These are phyloP conservation scores for Tachina grossa DNA, from an alignment of 2,888 invertebrate genomes.

Conservation along the genomic window DNA sequence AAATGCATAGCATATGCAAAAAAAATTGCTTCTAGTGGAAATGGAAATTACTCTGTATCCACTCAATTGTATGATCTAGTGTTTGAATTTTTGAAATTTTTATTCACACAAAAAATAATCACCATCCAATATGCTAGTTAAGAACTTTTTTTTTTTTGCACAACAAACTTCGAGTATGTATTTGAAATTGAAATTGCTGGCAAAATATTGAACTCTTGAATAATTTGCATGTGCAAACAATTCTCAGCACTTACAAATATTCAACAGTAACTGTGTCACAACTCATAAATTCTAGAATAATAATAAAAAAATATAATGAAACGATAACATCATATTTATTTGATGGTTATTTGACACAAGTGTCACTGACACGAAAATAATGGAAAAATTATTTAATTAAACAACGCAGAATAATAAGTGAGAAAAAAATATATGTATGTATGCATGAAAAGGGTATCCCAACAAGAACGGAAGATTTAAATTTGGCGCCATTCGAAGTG, in stretches of 20 bases:
- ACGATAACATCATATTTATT: background rate
- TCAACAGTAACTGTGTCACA: slow-evolving; percentile 12
- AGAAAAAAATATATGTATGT: too few relatives aligned
- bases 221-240: slow-evolving; percentile 10
- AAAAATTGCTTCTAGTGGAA: background rate
- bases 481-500: too few relatives aligned
- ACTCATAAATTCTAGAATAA: background rate
- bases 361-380: background rate
- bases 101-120: background rate
- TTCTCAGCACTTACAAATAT: slow-evolving; percentile 8
- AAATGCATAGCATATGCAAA: background rate
- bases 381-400: background rate
- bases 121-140: background rate
- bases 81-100: background rate
- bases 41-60: background rate
- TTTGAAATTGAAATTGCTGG: background rate
- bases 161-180: background rate
- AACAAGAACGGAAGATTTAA: too few relatives aligned
- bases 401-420: background rate
- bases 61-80: background rate
- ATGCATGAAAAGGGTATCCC: too few relatives aligned
- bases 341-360: background rate
- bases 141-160: background rate
- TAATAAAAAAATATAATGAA: background rate
- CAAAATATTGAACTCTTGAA: background rate